Conservation (phyloP, 1,140 invertebrate species). For the Daktulosphaira vitifoliae region DNA sequence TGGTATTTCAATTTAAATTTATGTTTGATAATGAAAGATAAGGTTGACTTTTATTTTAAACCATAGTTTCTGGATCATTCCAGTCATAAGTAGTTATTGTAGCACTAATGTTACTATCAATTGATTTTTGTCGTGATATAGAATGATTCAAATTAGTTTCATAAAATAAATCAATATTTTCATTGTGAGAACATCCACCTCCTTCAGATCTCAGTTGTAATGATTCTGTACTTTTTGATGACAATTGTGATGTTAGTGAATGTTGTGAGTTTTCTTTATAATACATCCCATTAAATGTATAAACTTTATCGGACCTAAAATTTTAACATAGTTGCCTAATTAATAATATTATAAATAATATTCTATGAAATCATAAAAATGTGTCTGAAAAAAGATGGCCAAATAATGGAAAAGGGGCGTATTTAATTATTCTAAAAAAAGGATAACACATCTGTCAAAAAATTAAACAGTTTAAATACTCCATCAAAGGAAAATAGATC, state of each 20-base stretch:
- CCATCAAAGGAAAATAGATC: too few species aligned
- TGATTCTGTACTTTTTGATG: conserved; percentile 28
- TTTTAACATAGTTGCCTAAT: too few species aligned
- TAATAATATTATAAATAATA: too few species aligned
- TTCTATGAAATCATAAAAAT: too few species aligned
- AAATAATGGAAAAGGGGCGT: too few species aligned
- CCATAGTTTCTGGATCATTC: conserved; percentile 35
- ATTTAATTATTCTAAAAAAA: too few species aligned
- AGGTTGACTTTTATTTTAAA: too few species aligned
- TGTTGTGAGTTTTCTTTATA: conserved; percentile 30
- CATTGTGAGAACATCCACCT: conserved; percentile 22
- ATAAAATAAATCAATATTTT: conserved; percentile 3
- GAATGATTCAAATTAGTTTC: not conserved
- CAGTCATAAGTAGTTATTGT: conserved; percentile 33
- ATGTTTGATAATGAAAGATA: too few species aligned
- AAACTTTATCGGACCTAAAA: conserved; percentile 22
- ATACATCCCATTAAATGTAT: conserved; percentile 30
- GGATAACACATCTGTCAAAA: too few species aligned
- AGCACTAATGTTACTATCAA: not conserved
- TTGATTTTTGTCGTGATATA: conserved; percentile 15
- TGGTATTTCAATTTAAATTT: too few species aligned
- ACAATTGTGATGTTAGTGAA: conserved; percentile 23
- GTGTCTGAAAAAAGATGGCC: too few species aligned
- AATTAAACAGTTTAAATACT: too few species aligned
- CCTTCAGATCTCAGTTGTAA: conserved; percentile 28